Evolutionary conservation across 2,888 invertebrate genomes (phyloP).

Genomic region (Drosophila birchii): DNA sequence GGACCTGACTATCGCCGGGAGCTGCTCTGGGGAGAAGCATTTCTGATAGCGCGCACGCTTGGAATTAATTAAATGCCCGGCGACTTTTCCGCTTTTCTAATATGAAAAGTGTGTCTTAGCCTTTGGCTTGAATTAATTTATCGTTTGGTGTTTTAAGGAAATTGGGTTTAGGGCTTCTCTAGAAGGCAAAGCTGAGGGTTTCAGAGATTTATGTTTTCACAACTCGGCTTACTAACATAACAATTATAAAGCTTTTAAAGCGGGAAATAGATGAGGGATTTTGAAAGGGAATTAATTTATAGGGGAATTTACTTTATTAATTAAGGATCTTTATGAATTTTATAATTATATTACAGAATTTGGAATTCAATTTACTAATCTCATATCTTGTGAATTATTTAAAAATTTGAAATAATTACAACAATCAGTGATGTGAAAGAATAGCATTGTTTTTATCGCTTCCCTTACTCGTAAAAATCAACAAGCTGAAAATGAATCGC

Average conservation of each 20-base stretch:
- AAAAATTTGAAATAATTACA: not conserved
- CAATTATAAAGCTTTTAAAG: constrained; percentile 13
- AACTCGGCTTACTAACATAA: not conserved
- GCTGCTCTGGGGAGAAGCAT: constrained; percentile 34
- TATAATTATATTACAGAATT: no score
- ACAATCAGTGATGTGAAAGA: constrained; percentile 3
- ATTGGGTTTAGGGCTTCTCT: constrained; percentile 1
- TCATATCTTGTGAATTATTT: not conserved
- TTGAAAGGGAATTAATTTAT: not conserved
- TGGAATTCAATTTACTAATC: no score
- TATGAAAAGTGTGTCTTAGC: constrained; percentile 33
- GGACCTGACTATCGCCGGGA: constrained; percentile 36
- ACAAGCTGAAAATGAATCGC: constrained; percentile 34
- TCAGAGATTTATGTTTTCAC: constrained; percentile 5
- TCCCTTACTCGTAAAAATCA: constrained; percentile 3
- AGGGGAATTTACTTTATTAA: not conserved
- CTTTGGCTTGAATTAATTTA: constrained; percentile 63
- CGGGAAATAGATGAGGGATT: not conserved
- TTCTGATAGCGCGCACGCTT: constrained; percentile 64
- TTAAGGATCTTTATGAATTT: not conserved
- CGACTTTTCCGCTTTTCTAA: constrained; percentile 18
- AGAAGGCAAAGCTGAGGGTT: not conserved
- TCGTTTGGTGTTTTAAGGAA: constrained; percentile 23
- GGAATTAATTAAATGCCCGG: constrained; percentile 66
- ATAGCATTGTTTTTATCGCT: constrained; percentile 6